These are phyloP conservation scores for Vulpes ferrilata DNA, from an alignment of 2,113 vertebrate genomes.

Conservation along the genomic window DNA sequence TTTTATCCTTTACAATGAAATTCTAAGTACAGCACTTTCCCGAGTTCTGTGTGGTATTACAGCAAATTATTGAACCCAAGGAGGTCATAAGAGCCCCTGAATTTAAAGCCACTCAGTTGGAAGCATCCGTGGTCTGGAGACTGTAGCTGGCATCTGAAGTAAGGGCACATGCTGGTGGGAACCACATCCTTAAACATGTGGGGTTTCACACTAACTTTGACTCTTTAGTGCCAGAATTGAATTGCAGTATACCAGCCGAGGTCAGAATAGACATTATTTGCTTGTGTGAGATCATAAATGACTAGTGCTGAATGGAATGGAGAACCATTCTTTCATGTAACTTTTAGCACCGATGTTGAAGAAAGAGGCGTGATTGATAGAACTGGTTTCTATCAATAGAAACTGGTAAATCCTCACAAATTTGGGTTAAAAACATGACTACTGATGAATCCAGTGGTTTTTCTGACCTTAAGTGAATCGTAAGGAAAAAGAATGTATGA, in stretches of 20 bases:
- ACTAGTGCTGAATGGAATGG: not conserved
- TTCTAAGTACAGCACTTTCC: not conserved
- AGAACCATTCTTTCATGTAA: not conserved
- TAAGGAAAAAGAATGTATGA: not conserved
- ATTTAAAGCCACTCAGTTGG: not conserved
- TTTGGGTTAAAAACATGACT: not conserved
- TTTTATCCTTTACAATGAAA: not conserved
- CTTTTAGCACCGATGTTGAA: not conserved
- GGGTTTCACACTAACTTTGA: not conserved
- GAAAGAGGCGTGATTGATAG: not conserved
- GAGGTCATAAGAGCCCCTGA: not conserved
- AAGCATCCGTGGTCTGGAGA: not conserved
- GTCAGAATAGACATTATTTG: conserved; percentile 36
- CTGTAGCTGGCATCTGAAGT: not conserved
- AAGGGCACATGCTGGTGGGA: not conserved
- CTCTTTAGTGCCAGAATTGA: not conserved
- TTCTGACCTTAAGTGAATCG: not conserved
- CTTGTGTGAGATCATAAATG: not conserved
- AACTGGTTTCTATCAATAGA: too few species aligned
- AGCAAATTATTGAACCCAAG: not conserved
- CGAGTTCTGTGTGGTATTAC: not conserved
- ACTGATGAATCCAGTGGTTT: not conserved
- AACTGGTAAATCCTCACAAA: not conserved
- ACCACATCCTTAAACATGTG: not conserved
- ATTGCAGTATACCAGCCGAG: not conserved